Evolutionary conservation across 2,888 invertebrate species (phyloP).

Genomic region (Terebella lapidaria): DNA sequence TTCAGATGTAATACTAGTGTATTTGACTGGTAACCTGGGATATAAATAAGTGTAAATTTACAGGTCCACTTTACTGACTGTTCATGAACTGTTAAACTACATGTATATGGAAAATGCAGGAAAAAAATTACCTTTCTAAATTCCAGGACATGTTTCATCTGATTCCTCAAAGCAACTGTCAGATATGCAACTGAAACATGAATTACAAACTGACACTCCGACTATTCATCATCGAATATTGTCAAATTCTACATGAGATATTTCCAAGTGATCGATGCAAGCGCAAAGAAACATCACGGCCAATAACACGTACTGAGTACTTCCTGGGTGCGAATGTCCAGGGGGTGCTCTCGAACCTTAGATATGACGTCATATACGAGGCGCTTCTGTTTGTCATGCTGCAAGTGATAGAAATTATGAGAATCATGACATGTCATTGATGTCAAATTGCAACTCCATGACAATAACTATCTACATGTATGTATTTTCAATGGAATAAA

Average conservation of each 20-base stretch:
- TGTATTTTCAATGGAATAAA: too few species aligned
- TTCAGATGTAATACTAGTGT: too few species aligned
- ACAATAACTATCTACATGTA: background rate
- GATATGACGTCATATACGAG: background rate
- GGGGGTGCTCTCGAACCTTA: background rate
- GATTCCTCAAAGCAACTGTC: background rate
- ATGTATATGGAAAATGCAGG: too few species aligned
- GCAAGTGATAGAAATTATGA: background rate
- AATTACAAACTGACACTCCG: too few species aligned
- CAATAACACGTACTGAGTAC: background rate
- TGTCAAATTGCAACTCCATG: background rate
- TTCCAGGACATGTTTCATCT: background rate
- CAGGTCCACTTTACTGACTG: too few species aligned
- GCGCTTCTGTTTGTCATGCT: background rate
- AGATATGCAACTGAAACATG: constrained; percentile 1
- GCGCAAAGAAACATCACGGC: too few species aligned
- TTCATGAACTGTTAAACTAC: too few species aligned
- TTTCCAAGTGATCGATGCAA: too few species aligned
- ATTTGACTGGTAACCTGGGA: too few species aligned
- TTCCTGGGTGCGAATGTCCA: background rate
- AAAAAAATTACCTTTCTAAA: background rate
- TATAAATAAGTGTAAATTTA: too few species aligned
- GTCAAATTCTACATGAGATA: too few species aligned
- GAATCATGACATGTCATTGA: background rate
- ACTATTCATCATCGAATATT: too few species aligned